Evolutionary conservation across 2,797 vertebrate genomes (phyloP), one percentile per base, ranked within the genome.

Genomic region (Sebastes kiyomatsui): DNA sequence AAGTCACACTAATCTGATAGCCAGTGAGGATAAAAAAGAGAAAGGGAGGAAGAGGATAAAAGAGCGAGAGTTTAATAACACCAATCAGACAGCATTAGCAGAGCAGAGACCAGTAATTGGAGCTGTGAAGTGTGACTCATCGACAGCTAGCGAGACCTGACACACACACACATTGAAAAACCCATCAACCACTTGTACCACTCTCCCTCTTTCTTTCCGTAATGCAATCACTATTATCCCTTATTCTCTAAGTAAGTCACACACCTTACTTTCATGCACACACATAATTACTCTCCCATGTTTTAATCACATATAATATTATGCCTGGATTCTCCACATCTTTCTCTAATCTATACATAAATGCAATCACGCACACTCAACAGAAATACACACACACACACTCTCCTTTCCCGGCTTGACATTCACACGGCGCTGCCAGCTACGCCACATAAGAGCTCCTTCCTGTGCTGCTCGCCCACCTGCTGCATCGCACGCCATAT

Each of bases 121-220:
- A 86, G 88, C 78, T 82, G 81, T 87, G 80, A 87, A 83, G 83
- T 64, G 85, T 91, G 91, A 92, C 79, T 90, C 87, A 91, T 90
- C 12, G 35, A 80, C 87, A 81, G 71, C 59, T 61, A 66, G 65
- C 25, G 16, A 81, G 67, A 77, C 52, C 80, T 35, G n/a, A 78
- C 67, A 68, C 68, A 61, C 59, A 80, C 84, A 78, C 61, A 65
- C 33, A 25, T n/a, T n/a, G 20, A 80, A 30, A 73, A 74, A 74
- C 55, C 61, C 61, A 73, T 78, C 62, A 77, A 65, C 74, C 71
- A 82, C 77, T 83, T 76, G 75, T 72, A 32, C 75, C 52, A 25
- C 65, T 77, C 66, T 64, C 27, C 14, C 32, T 49, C 20, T 56
- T 22, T 60, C 62, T 35, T 54, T 77, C 54, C 70, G 20, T 27